A percentile compares a stretch with the other conserved stretches of the same genome.
Evolutionary conservation across 2,888 invertebrate species (phyloP).

Genomic region (Marasmarcha lunaedactyla): DNA sequence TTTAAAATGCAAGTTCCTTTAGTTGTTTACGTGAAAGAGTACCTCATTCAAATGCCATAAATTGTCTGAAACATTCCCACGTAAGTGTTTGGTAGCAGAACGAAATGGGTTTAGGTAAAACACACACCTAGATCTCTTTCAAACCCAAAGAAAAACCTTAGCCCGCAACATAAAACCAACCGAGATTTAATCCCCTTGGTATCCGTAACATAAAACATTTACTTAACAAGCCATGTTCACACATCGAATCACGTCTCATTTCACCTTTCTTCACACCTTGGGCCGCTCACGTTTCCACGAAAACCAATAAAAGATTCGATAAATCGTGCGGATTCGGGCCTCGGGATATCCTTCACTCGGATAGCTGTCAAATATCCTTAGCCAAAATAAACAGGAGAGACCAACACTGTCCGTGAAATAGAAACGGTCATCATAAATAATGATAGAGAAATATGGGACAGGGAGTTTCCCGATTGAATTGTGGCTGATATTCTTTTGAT

Average conservation of each 20-base stretch:
- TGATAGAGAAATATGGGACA: constrained; percentile 26
- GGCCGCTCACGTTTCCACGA: constrained; percentile 1
- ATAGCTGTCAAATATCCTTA: constrained; percentile 46
- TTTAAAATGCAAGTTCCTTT: no score
- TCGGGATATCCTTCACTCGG: constrained; percentile 14
- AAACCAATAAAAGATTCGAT: constrained; percentile 12
- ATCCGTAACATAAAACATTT: no score
- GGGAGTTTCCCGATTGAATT: constrained; percentile 20
- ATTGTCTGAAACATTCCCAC: no score
- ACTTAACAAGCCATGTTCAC: no score
- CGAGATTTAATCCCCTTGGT: no score
- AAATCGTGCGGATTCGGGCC: constrained; percentile 15
- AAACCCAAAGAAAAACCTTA: no score
- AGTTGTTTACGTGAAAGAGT: no score
- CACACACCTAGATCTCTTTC: no score
- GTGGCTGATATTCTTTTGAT: constrained; percentile 11
- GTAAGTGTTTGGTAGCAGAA: no score
- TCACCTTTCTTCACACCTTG: background rate
- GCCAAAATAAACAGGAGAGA: constrained; percentile 37
- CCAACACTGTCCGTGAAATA: constrained; percentile 25
- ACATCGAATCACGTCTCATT: background rate
- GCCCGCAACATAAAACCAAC: no score
- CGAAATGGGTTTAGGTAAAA: no score
- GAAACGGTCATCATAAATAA: constrained; percentile 53
- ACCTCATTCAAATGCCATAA: no score